A percentile compares a stretch with the other conserved stretches of the same genome.
These are phyloP conservation scores for Cynodonichthys magdalenae DNA, from an alignment of 2,797 vertebrate species.

Conservation along the genomic window DNA sequence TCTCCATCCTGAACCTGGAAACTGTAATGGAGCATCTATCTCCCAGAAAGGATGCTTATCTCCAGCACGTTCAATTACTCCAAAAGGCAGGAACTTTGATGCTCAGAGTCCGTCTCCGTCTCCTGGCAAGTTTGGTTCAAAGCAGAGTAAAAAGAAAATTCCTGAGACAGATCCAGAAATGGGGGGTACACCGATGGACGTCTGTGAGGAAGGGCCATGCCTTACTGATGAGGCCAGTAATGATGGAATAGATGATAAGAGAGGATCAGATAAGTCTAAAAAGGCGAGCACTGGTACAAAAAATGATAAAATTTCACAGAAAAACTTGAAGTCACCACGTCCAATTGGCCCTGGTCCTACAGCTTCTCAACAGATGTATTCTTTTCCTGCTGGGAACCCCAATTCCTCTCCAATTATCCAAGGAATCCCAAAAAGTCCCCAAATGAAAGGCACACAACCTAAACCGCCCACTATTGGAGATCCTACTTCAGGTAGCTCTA, in stretches of 20 bases:
- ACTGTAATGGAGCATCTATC: conserved; percentile 90
- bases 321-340: conserved; percentile 92
- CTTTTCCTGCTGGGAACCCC: conserved; percentile 89
- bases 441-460: conserved; percentile 92
- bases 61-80: conserved; percentile 92
- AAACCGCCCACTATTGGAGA: conserved; percentile 91
- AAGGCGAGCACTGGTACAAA: conserved; percentile 85
- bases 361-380: conserved; percentile 90
- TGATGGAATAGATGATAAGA: conserved; percentile 94
- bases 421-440: conserved; percentile 91
- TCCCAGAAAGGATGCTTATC: conserved; percentile 94
- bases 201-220: conserved; percentile 92
- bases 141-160: conserved; percentile 94
- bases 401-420: conserved; percentile 89
- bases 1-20: conserved; percentile 89
- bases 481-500: conserved; percentile 86
- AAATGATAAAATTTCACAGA: conserved; percentile 90
- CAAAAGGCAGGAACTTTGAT: conserved; percentile 93
- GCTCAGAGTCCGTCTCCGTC: conserved; percentile 93
- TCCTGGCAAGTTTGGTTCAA: conserved; percentile 90
- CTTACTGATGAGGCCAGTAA: conserved; percentile 94
- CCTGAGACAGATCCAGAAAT: conserved; percentile 88
- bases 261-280: conserved; percentile 89
- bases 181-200: conserved; percentile 88
- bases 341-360: conserved; percentile 87